Evolutionary conservation across 2,888 invertebrate species (phyloP), one percentile per base, ranked within the genome.

Genomic region (Eilema depressum): DNA sequence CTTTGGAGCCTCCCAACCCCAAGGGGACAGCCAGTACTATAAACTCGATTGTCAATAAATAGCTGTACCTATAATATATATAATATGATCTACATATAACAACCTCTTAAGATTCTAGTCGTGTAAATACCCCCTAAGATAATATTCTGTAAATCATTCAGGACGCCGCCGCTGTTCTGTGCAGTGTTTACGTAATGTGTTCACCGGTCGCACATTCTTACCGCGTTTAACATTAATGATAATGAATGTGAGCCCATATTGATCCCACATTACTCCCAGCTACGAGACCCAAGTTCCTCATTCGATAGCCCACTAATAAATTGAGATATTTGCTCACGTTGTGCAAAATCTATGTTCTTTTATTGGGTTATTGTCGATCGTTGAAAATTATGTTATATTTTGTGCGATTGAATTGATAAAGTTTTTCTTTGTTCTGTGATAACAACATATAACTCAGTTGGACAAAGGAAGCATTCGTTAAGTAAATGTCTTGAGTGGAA

Each of bases 191-290:
- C 28, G 64, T 37, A 33, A 57, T 56, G 17, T 57, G 56, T 10
- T 25, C 25, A 57, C 37, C 11, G 25, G 25, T 23, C 56, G n/a
- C 59, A 65, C 47, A 72, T 75, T 70, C 69, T 77, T 75, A 37
- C 67, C 62, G 37, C 26, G 63, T 69, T 89, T 88, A 89, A 86
- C 87, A 86, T 88, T 88, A 88, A 89, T 84, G 89, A 80, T 90
- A 89, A 91, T 89, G 85, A 89, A 90, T 86, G 87, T 83, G 84
- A 82, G 77, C 71, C 71, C 73, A 81, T 88, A 88, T 87, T 83
- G 88, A 87, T 86, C 84, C 81, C 77, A 73, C 76, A 85, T 84
- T 86, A 80, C 41, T 41, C 79, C 82, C 75, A 69, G 72, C 68
- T 71, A 78, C 63, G 66, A 71, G 60, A 65, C 69, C 77, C 79